Conservation (phyloP, 2,113 vertebrate genomes). For the Xenopus borealis region DNA sequence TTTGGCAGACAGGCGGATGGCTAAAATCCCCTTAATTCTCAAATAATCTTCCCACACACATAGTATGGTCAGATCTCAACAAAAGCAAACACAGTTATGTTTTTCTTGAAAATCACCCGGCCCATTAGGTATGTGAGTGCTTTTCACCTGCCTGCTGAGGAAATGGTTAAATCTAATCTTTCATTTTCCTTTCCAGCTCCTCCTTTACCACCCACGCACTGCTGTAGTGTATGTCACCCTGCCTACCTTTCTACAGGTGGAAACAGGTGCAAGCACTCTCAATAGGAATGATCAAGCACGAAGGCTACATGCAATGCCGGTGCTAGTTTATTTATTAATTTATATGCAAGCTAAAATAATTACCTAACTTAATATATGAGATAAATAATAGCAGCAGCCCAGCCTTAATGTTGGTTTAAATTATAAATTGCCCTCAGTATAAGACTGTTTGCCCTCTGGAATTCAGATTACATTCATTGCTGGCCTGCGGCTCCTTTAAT, state of each 20-base stretch:
- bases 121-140: conserved; percentile 46
- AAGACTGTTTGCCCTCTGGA: too few relatives aligned
- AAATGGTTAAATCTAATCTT: conserved; percentile 40
- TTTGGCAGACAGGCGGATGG: conserved; percentile 44
- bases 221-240: conserved; percentile 17
- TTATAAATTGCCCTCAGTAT: too few relatives aligned
- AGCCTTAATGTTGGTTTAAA: too few relatives aligned
- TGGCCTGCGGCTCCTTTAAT: too few relatives aligned
- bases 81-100: background rate
- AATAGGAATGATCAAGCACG: background rate
- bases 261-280: conserved; percentile 50
- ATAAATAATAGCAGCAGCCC: too few relatives aligned
- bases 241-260: conserved; percentile 51
- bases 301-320: background rate
- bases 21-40: background rate
- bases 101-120: conserved; percentile 52
- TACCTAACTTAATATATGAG: too few relatives aligned
- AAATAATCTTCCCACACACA: conserved; percentile 1
- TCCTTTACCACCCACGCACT: conserved; percentile 32
- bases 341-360: too few relatives aligned
- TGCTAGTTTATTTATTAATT: background rate
- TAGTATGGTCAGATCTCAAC: background rate
- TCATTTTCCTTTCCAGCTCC: conserved; percentile 39
- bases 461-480: too few relatives aligned
- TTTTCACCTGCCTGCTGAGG: background rate